phyloP scores from a whole-genome alignment of 2,113 vertebrate genomes.

The Penelope pileata region DNA sequence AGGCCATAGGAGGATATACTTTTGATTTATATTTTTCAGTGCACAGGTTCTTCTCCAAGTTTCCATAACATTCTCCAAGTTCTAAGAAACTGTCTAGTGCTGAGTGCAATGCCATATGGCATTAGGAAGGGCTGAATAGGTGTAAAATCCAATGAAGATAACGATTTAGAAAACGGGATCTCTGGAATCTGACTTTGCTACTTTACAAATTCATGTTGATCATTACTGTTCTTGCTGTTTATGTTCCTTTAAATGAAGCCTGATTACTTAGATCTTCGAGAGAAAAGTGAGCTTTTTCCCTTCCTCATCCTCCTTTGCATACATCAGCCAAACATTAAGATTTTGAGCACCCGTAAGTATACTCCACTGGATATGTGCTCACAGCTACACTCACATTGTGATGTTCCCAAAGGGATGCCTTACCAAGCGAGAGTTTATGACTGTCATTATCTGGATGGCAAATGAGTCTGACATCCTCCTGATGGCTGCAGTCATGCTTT shows the following conservation, averaged over 20 bases:
- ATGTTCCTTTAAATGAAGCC: not conserved
- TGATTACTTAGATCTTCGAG: not conserved
- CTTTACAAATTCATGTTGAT: not conserved
- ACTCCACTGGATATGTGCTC: not conserved
- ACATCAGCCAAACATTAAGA: not conserved
- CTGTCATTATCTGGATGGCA: constrained; percentile 80
- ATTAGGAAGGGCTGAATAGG: not conserved
- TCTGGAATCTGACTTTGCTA: not conserved
- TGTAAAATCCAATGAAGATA: not conserved
- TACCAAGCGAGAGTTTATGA: constrained; percentile 79
- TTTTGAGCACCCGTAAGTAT: not conserved
- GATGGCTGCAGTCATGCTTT: constrained; percentile 88
- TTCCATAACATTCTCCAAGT: not conserved
- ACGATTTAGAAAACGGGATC: not conserved
- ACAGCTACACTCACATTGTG: not conserved
- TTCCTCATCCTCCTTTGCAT: not conserved
- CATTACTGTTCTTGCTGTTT: not conserved
- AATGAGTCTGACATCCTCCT: constrained; percentile 85
- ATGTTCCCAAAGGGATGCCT: constrained; percentile 14
- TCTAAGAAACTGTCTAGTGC: not conserved
- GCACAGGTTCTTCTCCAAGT: not conserved
- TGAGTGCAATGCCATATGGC: not conserved
- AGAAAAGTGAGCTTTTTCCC: not conserved
- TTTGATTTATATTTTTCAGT: not conserved
- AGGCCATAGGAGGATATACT: not conserved